Conservation (phyloP, 1,140 invertebrate genomes). For the Trichonephila clavata region DNA sequence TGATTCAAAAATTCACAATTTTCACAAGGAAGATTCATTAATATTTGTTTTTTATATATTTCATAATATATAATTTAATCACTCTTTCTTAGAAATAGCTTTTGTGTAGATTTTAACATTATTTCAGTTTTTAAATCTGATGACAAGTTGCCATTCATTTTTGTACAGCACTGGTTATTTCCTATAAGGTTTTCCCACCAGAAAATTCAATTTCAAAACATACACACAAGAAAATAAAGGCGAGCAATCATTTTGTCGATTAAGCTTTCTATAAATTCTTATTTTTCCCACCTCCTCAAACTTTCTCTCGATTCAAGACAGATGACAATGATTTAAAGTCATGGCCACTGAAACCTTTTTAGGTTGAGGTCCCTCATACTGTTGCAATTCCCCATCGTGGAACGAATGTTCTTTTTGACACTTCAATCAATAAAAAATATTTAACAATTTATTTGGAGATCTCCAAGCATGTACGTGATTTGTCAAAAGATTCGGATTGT, state of each 20-base stretch:
- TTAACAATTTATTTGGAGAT: background rate
- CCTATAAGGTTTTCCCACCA: too few species aligned
- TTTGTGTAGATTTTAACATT: too few species aligned
- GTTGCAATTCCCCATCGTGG: background rate
- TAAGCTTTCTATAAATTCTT: too few species aligned
- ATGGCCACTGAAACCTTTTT: constrained; percentile 53
- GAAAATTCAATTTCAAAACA: background rate
- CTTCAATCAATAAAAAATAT: background rate
- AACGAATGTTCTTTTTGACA: constrained; percentile 55
- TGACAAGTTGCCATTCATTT: too few species aligned
- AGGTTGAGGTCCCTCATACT: constrained; percentile 46
- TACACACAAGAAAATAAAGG: background rate
- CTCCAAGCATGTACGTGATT: background rate
- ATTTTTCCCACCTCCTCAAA: too few species aligned
- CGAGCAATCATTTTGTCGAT: background rate
- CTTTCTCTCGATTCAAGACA: background rate
- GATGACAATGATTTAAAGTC: constrained; percentile 20
- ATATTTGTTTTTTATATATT: too few species aligned
- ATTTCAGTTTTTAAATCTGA: too few species aligned
- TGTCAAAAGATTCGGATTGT: background rate
- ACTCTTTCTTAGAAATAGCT: too few species aligned
- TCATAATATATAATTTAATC: too few species aligned
- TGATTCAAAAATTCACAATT: too few species aligned
- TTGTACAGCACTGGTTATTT: too few species aligned
- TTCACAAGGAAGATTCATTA: too few species aligned